Percentiles rank a stretch among this genome's conserved stretches.
These are phyloP conservation scores for Pristionchus fissidentatus DNA, from an alignment of 2,888 invertebrate species.

Conservation along the genomic window DNA sequence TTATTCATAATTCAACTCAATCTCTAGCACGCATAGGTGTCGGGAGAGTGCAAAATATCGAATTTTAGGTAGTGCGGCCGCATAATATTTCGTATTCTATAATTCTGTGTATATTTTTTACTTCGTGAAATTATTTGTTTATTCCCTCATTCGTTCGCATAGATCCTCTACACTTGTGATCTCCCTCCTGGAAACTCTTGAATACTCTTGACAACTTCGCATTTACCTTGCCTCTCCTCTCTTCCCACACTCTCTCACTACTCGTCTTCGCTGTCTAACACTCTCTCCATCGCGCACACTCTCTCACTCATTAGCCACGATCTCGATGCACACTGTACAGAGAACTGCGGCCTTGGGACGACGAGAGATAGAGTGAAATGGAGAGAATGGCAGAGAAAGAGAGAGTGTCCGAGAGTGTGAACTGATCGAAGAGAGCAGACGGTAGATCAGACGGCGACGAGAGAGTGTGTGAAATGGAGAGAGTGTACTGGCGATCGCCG, in stretches of 20 bases:
- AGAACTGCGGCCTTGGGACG: not conserved
- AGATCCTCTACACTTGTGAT: too few species aligned
- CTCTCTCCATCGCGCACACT: not conserved
- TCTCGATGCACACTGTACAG: constrained; percentile 17
- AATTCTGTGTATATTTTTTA: too few species aligned
- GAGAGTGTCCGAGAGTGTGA: constrained; percentile 10
- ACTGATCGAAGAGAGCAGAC: not conserved
- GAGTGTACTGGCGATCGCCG: constrained; percentile 28
- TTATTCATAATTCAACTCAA: too few species aligned
- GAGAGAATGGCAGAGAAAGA: not conserved
- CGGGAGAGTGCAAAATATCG: too few species aligned
- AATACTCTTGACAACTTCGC: too few species aligned
- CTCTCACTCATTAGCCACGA: constrained; percentile 35
- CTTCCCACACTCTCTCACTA: not conserved
- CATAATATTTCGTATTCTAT: too few species aligned
- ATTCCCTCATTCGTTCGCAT: too few species aligned
- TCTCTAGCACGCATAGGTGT: too few species aligned
- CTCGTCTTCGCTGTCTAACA: not conserved
- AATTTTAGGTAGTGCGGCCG: too few species aligned
- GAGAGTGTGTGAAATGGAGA: constrained; percentile 25
- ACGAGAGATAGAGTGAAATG: not conserved
- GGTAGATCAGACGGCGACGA: not conserved
- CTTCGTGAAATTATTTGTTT: too few species aligned
- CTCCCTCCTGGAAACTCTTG: too few species aligned
- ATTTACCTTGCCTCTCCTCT: not conserved